Evolutionary conservation across 2,888 invertebrate species (phyloP), one percentile per base, ranked within the genome.

Genomic region (Sinodicranocentrus sp.): DNA sequence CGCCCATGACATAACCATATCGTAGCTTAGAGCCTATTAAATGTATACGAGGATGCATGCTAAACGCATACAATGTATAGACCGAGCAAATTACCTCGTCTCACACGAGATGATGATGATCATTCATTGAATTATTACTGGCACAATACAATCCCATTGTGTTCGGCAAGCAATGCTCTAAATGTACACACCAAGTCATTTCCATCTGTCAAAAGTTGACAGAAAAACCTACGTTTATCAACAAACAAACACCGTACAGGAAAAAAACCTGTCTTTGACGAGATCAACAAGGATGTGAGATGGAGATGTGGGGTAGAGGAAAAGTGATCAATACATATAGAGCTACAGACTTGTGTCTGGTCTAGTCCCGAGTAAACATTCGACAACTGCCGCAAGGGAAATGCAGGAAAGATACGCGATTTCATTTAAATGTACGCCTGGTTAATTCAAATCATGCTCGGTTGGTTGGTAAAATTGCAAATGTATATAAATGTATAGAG

Each of bases 1-100:
- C 80, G 80, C 80, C 80, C 80, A 80, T 80, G 80, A 80, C 80
- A 80, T 80, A 80, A 80, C 65, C 57, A 72, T 72, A 54, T 8
- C 15, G 52, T 23, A 52, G 21, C 54, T 1, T 21, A 52, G 17
- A 67, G 23, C 57, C 57, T 15, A 43, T 26, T 43, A 3, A 23
- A 67, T 19, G 39, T 57, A 70, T 68, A 61, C 44, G 48, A 10
- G 15, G n/a, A 25, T 23, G 57, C 21, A 23, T 57, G 57, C 25
- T 54, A 26, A 44, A 72, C 25, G 17, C 43, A 71, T 25, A 59
- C 25, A n/a, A 72, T 10, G n/a, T 23, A 44, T 1, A 33, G 19
- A 72, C 21, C 25, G 48, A 43, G 43, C 72, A 25, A 73, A 61
- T 48, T 57, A 73, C 48, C 61, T 48, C 63, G 44, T 73, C 73